These are phyloP conservation scores for Ptiloglossa arizonensis DNA, from an alignment of 1,140 invertebrate genomes.

Conservation along the genomic window DNA sequence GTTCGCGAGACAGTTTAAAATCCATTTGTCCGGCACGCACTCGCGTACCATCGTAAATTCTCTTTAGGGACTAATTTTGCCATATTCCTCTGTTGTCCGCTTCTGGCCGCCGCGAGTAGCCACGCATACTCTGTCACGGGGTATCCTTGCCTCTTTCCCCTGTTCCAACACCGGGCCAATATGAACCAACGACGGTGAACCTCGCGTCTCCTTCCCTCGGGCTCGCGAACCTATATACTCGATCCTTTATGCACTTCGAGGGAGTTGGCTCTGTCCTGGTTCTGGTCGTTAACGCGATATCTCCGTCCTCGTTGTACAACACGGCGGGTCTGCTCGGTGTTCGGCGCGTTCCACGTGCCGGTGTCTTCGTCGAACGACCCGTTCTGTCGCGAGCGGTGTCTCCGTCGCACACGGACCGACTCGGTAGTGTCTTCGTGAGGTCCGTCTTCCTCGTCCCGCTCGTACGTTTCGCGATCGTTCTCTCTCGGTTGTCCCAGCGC, in stretches of 20 bases:
- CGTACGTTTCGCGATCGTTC: neutral
- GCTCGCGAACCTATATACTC: neutral
- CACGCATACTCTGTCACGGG: neutral
- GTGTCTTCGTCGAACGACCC: neutral
- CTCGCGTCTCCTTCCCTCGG: neutral
- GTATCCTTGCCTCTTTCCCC: neutral
- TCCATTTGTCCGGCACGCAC: neutral
- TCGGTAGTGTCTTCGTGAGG: neutral
- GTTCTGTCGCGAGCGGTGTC: neutral
- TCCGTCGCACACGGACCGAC: neutral
- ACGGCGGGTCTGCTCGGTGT: neutral
- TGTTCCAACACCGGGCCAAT: neutral
- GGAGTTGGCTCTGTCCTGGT: neutral
- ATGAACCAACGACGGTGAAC: neutral
- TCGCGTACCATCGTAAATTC: constrained; percentile 14
- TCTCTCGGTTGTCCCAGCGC: neutral
- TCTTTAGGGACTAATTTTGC: constrained; percentile 32
- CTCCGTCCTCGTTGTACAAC: neutral
- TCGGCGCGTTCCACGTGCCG: neutral
- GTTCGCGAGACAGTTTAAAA: neutral
- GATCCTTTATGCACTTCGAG: neutral
- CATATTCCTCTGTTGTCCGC: constrained; percentile 11
- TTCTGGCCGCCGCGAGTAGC: constrained; percentile 4
- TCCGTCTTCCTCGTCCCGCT: neutral
- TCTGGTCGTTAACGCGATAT: neutral